phyloP scores from a whole-genome alignment of 2,888 invertebrate species.

The Tuta absoluta region DNA sequence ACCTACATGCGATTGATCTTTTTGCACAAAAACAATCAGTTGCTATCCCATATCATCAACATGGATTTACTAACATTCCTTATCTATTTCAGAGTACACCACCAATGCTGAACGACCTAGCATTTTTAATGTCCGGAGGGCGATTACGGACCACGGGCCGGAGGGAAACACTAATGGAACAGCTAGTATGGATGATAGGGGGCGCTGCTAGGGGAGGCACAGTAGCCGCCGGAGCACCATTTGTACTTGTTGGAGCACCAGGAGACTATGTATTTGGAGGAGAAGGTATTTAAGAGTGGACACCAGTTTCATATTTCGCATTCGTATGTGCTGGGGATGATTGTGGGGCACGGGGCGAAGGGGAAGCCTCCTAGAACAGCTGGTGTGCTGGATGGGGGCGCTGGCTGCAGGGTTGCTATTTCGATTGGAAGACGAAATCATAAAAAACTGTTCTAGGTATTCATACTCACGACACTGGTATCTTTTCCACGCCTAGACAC shows the following conservation, averaged over 20 bases:
- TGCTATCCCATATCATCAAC: too few species aligned
- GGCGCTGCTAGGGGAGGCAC: conserved; percentile 63
- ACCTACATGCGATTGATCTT: too few species aligned
- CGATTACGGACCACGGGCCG: conserved; percentile 52
- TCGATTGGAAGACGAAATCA: too few species aligned
- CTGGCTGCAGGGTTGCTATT: conserved; percentile 68
- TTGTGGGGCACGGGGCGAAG: conserved; percentile 51
- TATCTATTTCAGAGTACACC: conserved; percentile 58
- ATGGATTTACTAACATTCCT: not conserved
- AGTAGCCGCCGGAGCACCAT: conserved; percentile 65
- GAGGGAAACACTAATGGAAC: conserved; percentile 67
- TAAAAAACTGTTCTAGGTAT: too few species aligned
- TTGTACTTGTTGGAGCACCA: conserved; percentile 73
- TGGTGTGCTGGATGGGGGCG: conserved; percentile 70
- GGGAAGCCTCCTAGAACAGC: conserved; percentile 68
- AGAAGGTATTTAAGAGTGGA: conserved; percentile 53
- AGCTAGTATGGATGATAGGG: conserved; percentile 70
- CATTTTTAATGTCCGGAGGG: conserved; percentile 72
- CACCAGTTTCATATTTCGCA: conserved; percentile 43
- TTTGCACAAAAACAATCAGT: too few species aligned
- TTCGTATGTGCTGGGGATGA: conserved; percentile 71
- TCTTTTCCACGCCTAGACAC: too few species aligned
- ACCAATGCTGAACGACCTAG: conserved; percentile 69
- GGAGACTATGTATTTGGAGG: conserved; percentile 76
- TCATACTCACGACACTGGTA: too few species aligned